phyloP scores from a whole-genome alignment of 2,888 invertebrate species.

The Bimastos eiseni region DNA sequence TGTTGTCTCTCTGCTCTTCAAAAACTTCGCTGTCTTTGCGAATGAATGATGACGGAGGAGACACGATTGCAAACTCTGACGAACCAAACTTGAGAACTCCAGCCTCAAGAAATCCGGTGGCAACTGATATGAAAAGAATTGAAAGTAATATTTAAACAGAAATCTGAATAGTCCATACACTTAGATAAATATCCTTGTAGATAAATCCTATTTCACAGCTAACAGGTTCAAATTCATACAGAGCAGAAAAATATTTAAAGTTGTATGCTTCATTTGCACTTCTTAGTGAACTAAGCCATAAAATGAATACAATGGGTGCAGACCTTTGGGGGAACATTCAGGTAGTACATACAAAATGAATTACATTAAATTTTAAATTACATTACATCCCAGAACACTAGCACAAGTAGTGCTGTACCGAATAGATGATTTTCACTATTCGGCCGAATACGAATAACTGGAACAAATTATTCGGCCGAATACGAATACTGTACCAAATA shows the following conservation, averaged over 20 bases:
- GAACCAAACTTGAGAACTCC: neutral
- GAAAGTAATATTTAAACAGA: too few species aligned
- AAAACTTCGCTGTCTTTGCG: neutral
- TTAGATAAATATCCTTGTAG: neutral
- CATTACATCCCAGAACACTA: neutral
- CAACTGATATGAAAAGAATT: neutral
- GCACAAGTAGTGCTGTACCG: too few species aligned
- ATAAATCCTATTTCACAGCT: neutral
- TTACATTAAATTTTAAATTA: neutral
- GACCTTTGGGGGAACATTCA: neutral
- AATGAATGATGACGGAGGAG: neutral
- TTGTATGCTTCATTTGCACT: neutral
- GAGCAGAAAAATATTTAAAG: neutral
- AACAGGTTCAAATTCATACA: neutral
- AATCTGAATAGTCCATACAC: neutral
- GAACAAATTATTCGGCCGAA: too few species aligned
- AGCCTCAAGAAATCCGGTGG: neutral
- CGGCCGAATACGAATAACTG: too few species aligned
- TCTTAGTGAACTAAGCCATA: neutral
- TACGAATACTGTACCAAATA: too few species aligned
- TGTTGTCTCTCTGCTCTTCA: neutral
- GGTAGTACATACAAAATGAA: neutral
- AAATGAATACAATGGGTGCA: neutral
- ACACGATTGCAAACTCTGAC: neutral
- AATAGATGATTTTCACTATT: too few species aligned